Evolutionary conservation across 1,140 invertebrate species (phyloP), one percentile per base, ranked within the genome.

Genomic region (Oryctes rhinoceros): DNA sequence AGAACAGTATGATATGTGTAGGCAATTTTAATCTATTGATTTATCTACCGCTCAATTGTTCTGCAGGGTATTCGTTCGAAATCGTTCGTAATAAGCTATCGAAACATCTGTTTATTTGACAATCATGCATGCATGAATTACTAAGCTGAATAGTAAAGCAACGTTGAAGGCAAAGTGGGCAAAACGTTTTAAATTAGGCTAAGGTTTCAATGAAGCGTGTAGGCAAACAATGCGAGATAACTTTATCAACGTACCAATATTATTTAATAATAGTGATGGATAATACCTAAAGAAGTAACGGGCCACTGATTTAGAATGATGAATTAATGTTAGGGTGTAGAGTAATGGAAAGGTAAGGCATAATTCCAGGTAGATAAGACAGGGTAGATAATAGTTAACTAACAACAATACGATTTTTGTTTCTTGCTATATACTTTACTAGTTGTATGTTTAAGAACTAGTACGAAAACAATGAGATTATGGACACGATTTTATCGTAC

Each of bases 151-250:
- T 59, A 18, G 53, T 18, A 53, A 5, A 13, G 13, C 9, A 53
- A 15, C 11, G n/a, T 53, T 53, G 4, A 53, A 13, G n/a, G 49
- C 3, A 53, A 18, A 67, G 20, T 24, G 65, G 65, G 65, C 30
- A 67, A 67, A 67, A 71, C 65, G 35, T 71, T 71, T 71, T 71
- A 71, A 71, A 71, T 71, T 71, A 37, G 65, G 65, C 65, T 71
- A 71, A 71, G 24, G 35, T 71, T 71, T 30, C 65, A 71, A 24
- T 24, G 65, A 30, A 71, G 65, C 65, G 65, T 71, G 65, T 71
- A 71, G 65, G 65, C 20, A 5, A 71, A 71, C 65, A 71, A 71
- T 71, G 35, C 65, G 11, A 24, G 24, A 71, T 20, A 71, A 71
- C 18, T 71, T 37, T 37, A 71, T 71, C 24, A 24, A 71, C 18